phyloP scores from a whole-genome alignment of 2,888 invertebrate species.

The Pterostichus niger region DNA sequence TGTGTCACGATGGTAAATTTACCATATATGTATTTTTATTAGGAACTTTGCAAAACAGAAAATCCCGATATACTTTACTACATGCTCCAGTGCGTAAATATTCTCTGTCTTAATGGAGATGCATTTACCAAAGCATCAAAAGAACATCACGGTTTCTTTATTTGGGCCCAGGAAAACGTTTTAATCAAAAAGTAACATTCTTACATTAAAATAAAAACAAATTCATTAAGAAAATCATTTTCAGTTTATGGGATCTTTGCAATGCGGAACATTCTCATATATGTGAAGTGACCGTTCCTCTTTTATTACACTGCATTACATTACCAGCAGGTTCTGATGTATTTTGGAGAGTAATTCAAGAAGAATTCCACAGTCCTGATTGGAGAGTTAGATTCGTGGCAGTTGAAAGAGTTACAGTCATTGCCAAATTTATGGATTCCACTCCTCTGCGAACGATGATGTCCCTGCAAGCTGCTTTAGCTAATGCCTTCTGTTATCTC shows the following conservation, averaged over 20 bases:
- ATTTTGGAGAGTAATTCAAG: slow-evolving; percentile 96
- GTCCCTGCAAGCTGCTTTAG: slow-evolving; percentile 93
- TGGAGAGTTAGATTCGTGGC: slow-evolving; percentile 95
- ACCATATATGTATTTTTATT: slow-evolving; percentile 65
- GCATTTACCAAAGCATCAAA: slow-evolving; percentile 92
- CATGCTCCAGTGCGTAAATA: slow-evolving; percentile 93
- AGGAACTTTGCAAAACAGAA: slow-evolving; percentile 89
- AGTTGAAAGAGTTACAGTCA: slow-evolving; percentile 95
- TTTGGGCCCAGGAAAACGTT: slow-evolving; percentile 97
- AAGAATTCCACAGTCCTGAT: slow-evolving; percentile 94
- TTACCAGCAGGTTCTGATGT: slow-evolving; percentile 96
- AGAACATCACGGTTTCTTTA: slow-evolving; percentile 94
- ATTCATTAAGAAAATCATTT: slow-evolving; percentile 10
- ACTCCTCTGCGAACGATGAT: slow-evolving; percentile 91
- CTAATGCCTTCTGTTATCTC: slow-evolving; percentile 97
- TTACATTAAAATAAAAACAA: background rate
- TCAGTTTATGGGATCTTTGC: slow-evolving; percentile 94
- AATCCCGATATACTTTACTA: slow-evolving; percentile 97
- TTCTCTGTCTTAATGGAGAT: slow-evolving; percentile 95
- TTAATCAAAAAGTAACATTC: slow-evolving; percentile 91
- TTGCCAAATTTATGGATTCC: slow-evolving; percentile 95
- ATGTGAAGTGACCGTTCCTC: slow-evolving; percentile 93
- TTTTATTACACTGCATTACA: slow-evolving; percentile 96
- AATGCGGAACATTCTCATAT: slow-evolving; percentile 96
- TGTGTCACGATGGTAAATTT: background rate